Conservation (phyloP, 2,888 invertebrate species). For the Caradrina clavipalpis region DNA sequence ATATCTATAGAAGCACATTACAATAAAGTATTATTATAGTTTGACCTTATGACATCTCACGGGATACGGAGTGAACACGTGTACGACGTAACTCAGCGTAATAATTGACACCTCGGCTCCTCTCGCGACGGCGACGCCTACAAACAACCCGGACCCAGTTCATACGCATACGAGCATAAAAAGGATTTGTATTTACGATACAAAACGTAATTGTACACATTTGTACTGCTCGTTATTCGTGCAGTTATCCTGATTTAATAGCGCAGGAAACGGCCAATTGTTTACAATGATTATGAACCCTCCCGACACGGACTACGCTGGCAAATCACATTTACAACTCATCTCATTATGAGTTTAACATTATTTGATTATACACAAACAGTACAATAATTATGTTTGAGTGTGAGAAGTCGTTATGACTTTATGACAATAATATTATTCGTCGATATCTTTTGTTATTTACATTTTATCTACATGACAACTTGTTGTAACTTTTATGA, state of each 20-base stretch:
- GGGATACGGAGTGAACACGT: slow-evolving; percentile 46
- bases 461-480: slow-evolving; percentile 50
- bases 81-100: slow-evolving; percentile 37
- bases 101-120: slow-evolving; percentile 45
- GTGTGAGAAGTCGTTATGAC: slow-evolving; percentile 3
- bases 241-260: slow-evolving; percentile 67
- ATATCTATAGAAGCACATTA: slow-evolving; percentile 6
- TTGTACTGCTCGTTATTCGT: slow-evolving; percentile 53
- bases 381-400: not conserved
- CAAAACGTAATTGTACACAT: slow-evolving; percentile 61
- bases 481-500: slow-evolving; percentile 38
- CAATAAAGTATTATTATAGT: slow-evolving; percentile 28
- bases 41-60: slow-evolving; percentile 44
- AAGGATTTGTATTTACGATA: slow-evolving; percentile 58
- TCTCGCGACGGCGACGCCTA: slow-evolving; percentile 31
- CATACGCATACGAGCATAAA: slow-evolving; percentile 54
- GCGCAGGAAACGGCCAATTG: slow-evolving; percentile 65
- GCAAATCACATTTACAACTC: slow-evolving; percentile 33
- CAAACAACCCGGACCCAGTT: slow-evolving; percentile 21
- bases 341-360: slow-evolving; percentile 15
- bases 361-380: slow-evolving; percentile 14
- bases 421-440: slow-evolving; percentile 35
- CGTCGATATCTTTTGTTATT: slow-evolving; percentile 16
- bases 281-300: slow-evolving; percentile 63
- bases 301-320: slow-evolving; percentile 41